Evolutionary conservation across 2,797 vertebrate genomes (phyloP).

Genomic region (Thripadectes ignobilis): DNA sequence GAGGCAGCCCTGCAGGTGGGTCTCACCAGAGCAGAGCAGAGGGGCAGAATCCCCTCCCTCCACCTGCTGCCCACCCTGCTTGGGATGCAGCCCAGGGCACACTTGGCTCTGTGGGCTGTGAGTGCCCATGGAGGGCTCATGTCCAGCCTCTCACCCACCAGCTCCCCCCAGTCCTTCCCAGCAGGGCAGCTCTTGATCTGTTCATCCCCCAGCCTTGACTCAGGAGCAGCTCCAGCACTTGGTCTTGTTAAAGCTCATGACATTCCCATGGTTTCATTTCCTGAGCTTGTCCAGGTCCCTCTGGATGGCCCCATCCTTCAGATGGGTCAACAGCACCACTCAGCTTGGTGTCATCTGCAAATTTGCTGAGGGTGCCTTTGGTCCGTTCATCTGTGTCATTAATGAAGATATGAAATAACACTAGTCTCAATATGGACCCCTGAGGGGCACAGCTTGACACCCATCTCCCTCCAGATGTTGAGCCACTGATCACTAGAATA

Average conservation of each 20-base stretch:
- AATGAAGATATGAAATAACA: not conserved
- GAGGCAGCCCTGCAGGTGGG: not conserved
- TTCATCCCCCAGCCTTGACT: not conserved
- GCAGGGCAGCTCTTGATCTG: too few species aligned
- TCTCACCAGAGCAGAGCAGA: not conserved
- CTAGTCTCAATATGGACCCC: not conserved
- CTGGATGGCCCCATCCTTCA: not conserved
- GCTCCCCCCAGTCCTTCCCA: not conserved
- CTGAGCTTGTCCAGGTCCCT: fast-evolving
- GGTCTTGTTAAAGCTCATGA: not conserved
- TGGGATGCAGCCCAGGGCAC: not conserved
- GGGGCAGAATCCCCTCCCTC: not conserved
- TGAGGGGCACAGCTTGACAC: not conserved
- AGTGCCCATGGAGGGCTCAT: not conserved
- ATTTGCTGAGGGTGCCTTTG: not conserved
- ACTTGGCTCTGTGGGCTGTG: not conserved
- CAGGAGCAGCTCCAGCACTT: too few species aligned
- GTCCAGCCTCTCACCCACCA: not conserved
- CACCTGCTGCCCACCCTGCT: not conserved
- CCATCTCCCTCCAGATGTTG: fast-evolving
- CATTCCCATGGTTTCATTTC: not conserved
- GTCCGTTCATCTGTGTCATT: not conserved
- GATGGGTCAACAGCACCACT: too few species aligned
- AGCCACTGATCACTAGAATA: not conserved
- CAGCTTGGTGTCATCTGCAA: not conserved